Evolutionary conservation across 1,140 invertebrate genomes (phyloP).

Genomic region (Eriocheir sinensis): DNA sequence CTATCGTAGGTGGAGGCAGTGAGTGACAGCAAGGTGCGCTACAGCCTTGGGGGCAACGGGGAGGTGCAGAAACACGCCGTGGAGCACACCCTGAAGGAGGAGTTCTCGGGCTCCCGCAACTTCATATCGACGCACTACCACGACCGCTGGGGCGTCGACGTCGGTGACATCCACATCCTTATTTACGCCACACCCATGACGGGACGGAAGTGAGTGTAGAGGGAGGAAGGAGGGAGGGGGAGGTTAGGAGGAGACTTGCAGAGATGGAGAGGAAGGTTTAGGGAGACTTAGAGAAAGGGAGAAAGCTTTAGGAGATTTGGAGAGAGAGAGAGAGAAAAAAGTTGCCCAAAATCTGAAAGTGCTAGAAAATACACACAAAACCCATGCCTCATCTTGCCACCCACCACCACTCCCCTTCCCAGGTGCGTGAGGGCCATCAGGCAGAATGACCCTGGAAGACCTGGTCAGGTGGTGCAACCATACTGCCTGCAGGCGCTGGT

Average conservation of each 20-base stretch:
- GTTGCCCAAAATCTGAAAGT: no score
- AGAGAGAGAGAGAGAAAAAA: not conserved
- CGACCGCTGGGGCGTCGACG: constrained; percentile 86
- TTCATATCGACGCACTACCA: constrained; percentile 80
- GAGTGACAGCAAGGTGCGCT: constrained; percentile 35
- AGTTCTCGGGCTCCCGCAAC: constrained; percentile 18
- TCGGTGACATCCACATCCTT: constrained; percentile 88
- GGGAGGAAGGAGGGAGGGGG: not conserved
- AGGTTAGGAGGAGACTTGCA: not conserved
- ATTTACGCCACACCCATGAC: constrained; percentile 88
- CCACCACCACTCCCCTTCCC: constrained; percentile 30
- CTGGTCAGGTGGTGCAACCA: constrained; percentile 85
- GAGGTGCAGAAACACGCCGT: constrained; percentile 24
- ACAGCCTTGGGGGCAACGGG: not conserved
- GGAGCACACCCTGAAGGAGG: constrained; percentile 2
- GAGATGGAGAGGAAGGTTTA: not conserved
- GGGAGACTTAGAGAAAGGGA: not conserved
- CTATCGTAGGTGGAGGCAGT: constrained; percentile 49
- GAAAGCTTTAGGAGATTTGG: no score
- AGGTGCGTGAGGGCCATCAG: constrained; percentile 83
- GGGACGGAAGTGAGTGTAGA: constrained; percentile 84
- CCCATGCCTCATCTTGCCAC: no score
- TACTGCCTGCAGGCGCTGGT: constrained; percentile 89
- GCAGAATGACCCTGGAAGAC: constrained; percentile 86
- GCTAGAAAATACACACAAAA: no score